Evolutionary conservation across 2,888 invertebrate genomes (phyloP).

Genomic region (Oasisia sp.): DNA sequence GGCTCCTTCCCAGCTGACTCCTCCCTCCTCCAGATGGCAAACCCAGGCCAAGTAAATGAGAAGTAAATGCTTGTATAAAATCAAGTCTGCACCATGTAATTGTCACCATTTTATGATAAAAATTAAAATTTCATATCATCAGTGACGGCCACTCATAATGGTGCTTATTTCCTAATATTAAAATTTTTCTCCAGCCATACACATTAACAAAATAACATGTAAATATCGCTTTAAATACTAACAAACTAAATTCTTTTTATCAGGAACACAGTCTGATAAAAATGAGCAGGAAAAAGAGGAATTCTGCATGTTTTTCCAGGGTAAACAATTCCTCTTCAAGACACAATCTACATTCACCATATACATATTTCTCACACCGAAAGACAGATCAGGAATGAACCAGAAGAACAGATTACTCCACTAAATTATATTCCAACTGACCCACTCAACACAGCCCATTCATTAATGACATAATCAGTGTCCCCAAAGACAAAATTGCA

Average conservation of each 20-base stretch:
- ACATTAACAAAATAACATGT: no score
- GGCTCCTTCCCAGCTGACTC: not conserved
- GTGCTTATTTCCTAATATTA: no score
- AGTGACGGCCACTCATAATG: no score
- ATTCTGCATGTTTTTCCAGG: not conserved
- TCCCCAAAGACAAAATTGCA: slow-evolving; percentile 5
- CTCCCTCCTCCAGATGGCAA: not conserved
- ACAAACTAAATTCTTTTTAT: not conserved
- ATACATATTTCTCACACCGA: not conserved
- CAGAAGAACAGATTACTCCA: not conserved
- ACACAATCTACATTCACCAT: not conserved
- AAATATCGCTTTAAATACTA: no score
- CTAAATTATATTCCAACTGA: not conserved
- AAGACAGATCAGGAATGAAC: not conserved
- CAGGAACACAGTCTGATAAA: not conserved
- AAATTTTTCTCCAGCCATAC: no score
- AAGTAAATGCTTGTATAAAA: not conserved
- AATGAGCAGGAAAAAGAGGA: not conserved
- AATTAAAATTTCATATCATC: not conserved
- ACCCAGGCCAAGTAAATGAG: not conserved
- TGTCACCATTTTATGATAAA: not conserved
- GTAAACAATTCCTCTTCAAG: not conserved
- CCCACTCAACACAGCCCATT: not conserved
- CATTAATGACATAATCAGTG: not conserved
- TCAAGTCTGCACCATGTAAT: not conserved